Evolutionary conservation across 2,113 vertebrate genomes (phyloP).

Genomic region (Catharus fuscescens): DNA sequence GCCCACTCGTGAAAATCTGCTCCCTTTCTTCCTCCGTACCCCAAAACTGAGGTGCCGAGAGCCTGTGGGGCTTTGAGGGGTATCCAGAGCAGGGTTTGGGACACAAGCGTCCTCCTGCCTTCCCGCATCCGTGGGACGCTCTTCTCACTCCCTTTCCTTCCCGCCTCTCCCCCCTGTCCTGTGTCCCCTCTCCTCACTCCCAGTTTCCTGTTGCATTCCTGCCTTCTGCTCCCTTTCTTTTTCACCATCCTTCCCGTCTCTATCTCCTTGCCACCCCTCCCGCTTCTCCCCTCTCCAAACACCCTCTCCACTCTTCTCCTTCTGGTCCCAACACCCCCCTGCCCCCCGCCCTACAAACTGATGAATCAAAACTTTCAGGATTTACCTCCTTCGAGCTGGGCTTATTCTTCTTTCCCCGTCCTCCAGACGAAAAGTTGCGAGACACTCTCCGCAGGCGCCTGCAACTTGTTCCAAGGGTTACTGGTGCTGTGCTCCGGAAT

Average conservation of each 20-base stretch:
- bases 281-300: neutral
- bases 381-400: slow-evolving; percentile 48
- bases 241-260: neutral
- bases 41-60: fast-evolving
- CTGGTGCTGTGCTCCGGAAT: neutral
- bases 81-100: neutral
- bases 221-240: neutral
- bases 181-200: neutral
- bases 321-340: neutral
- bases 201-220: slow-evolving; percentile 17
- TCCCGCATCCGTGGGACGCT: neutral
- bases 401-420: neutral
- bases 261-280: neutral
- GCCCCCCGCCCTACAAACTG: neutral
- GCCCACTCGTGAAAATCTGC: neutral
- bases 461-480: neutral
- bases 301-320: neutral
- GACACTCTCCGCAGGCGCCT: neutral
- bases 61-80: neutral
- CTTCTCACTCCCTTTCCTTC: neutral
- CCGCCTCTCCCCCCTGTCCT: neutral
- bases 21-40: neutral
- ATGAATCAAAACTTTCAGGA: slow-evolving; percentile 12
- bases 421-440: neutral
- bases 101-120: neutral